Evolutionary conservation across 2,113 vertebrate species (phyloP).

Genomic region (Austrofundulus limnaeus): DNA sequence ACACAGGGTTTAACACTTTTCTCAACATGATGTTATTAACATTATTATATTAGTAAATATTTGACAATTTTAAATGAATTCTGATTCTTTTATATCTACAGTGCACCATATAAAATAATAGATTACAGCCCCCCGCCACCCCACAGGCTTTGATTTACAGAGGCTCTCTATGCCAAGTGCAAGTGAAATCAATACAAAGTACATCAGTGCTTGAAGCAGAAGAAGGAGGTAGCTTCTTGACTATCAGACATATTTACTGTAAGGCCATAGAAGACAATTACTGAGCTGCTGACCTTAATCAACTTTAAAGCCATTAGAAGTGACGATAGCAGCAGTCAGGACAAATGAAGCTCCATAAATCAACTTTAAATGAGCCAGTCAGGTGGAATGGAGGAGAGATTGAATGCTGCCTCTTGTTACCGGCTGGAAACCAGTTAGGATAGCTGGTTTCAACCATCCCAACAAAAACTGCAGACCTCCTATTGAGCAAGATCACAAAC

Average conservation of each 20-base stretch:
- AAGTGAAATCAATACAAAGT: constrained; percentile 67
- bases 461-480: too few relatives aligned
- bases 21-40: too few relatives aligned
- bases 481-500: too few relatives aligned
- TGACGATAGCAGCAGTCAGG: constrained; percentile 32
- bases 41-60: too few relatives aligned
- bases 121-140: too few relatives aligned
- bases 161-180: constrained; percentile 55
- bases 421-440: too few relatives aligned
- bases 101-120: too few relatives aligned
- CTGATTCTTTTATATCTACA: too few relatives aligned
- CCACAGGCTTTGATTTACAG: constrained; percentile 50
- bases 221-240: constrained; percentile 29
- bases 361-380: constrained; percentile 39
- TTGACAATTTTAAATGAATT: too few relatives aligned
- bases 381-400: constrained; percentile 42
- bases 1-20: too few relatives aligned
- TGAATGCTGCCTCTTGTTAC: not conserved
- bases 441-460: too few relatives aligned
- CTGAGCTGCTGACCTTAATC: constrained; percentile 60
- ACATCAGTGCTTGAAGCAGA: constrained; percentile 45
- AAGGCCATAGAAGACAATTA: constrained; percentile 50
- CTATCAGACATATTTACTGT: constrained; percentile 56
- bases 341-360: constrained; percentile 43
- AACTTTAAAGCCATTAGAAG: constrained; percentile 61